Evolutionary conservation across 2,113 vertebrate genomes (phyloP).

Genomic region (Pelvicachromis taeniatus): DNA sequence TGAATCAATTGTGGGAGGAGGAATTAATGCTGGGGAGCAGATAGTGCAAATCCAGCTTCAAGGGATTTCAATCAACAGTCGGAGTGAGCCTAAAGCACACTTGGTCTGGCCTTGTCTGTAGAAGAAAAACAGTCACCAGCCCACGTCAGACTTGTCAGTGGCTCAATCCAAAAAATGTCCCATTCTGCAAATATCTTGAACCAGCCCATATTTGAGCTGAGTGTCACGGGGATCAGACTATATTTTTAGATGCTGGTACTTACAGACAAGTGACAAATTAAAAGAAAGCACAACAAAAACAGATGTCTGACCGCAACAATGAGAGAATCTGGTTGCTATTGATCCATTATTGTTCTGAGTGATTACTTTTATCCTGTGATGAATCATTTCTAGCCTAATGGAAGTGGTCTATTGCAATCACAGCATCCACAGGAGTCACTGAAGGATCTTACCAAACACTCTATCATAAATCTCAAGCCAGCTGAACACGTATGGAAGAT

Average conservation of each 20-base stretch:
- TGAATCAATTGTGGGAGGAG: constrained; percentile 28
- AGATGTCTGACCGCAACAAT: neutral
- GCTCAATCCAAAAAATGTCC: constrained; percentile 49
- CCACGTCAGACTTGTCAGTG: constrained; percentile 10
- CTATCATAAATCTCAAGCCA: neutral
- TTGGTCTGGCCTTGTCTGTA: constrained; percentile 9
- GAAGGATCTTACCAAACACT: neutral
- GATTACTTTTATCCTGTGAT: neutral
- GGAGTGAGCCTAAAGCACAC: constrained; percentile 14
- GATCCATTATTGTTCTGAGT: neutral
- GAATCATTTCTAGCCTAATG: neutral
- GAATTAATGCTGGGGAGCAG: constrained; percentile 41
- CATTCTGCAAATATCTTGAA: constrained; percentile 52
- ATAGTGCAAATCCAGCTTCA: constrained; percentile 26
- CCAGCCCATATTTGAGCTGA: constrained; percentile 46
- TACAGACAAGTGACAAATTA: neutral
- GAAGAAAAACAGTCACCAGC: constrained; percentile 19
- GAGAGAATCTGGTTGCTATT: neutral
- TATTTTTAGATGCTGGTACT: neutral
- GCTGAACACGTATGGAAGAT: neutral
- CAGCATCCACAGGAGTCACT: neutral
- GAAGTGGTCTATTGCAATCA: neutral
- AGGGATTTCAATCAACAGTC: constrained; percentile 44
- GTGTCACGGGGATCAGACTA: neutral
- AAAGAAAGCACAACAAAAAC: neutral